Evolutionary conservation across 2,888 invertebrate species (phyloP), one percentile per base, ranked within the genome.

Genomic region (Heliothis peltigera): DNA sequence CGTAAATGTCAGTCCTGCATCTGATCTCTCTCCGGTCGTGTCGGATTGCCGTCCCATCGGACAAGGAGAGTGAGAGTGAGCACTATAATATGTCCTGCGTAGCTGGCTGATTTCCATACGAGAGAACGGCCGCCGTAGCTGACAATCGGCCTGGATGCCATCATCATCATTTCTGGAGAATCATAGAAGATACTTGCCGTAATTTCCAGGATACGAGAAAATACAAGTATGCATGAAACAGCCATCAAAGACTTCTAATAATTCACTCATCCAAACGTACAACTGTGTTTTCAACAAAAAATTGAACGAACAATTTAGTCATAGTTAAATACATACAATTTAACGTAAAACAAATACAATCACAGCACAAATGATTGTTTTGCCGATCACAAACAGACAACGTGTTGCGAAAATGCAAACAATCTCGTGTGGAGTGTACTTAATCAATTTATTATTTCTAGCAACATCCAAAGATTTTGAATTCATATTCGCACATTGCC

Each of bases 401-500:
- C 66, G 73, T 77, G 73, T 73, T 60, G 53, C 28, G 42, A 77
- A 65, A 73, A 73, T 60, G 77, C 48, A 66, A 73, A 73, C 73
- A 60, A 35, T 53, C 44, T 55, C 59, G 55, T 47, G 67, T 60
- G 72, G 48, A 66, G 77, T 72, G 59, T 73, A 60, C 48, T 72
- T 72, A 60, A 65, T 72, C 53, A 77, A 73, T 73, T 49, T 76
- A 72, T 64, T 76, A 59, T 77, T 73, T 77, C 77, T 66, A 73
- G 56, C 46, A 65, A 72, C 73, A 72, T 60, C 59, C 77, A 77
- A 72, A 73, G 72, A 77, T 65, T 72, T 43, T 47, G 73, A 77
- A 73, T 73, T 77, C 67, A 65, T 72, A 77, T 77, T 77, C 59
- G 77, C 73, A 65, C 73, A 65, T 76, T 72, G 73, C 52, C 19